phyloP scores from a whole-genome alignment of 2,797 vertebrate species.

The Enteromius mattozi region DNA sequence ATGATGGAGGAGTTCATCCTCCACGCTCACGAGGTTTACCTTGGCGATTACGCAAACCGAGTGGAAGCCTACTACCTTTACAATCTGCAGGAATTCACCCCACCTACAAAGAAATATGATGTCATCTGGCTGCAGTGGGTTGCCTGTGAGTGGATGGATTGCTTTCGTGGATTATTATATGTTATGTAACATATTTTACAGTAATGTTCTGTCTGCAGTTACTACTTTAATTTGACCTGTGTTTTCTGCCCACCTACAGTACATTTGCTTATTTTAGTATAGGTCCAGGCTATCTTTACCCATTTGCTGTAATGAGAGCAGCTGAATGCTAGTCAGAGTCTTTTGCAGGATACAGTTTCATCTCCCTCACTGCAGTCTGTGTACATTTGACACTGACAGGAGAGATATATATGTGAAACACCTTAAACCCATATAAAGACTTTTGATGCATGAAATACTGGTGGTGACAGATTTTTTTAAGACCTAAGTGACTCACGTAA shows the following conservation, averaged over 20 bases:
- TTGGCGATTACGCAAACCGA: constrained; percentile 82
- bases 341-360: constrained; percentile 46
- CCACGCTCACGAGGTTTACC: constrained; percentile 89
- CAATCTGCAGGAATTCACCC: constrained; percentile 90
- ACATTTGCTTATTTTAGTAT: constrained; percentile 44
- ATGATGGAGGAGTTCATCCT: constrained; percentile 95
- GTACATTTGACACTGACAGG: constrained; percentile 12
- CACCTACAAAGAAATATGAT: constrained; percentile 84
- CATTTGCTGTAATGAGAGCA: constrained; percentile 16
- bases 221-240: neutral
- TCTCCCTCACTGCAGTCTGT: constrained; percentile 15
- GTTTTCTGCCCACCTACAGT: constrained; percentile 25
- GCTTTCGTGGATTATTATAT: neutral
- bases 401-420: neutral
- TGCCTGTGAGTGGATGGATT: constrained; percentile 82
- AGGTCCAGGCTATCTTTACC: constrained; percentile 8
- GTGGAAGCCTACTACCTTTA: constrained; percentile 90
- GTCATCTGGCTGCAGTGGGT: constrained; percentile 99
- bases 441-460: neutral
- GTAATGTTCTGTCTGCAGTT: neutral
- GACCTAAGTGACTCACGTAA: neutral
- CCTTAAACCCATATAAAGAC: constrained; percentile 22
- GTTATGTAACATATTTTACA: neutral
- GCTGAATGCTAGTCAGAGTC: constrained; percentile 39
- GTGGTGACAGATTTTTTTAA: constrained; percentile 6